A percentile compares a stretch with the other conserved stretches of the same genome.
phyloP scores from a whole-genome alignment of 2,797 vertebrate species.

The Acipenser transmontanus region DNA sequence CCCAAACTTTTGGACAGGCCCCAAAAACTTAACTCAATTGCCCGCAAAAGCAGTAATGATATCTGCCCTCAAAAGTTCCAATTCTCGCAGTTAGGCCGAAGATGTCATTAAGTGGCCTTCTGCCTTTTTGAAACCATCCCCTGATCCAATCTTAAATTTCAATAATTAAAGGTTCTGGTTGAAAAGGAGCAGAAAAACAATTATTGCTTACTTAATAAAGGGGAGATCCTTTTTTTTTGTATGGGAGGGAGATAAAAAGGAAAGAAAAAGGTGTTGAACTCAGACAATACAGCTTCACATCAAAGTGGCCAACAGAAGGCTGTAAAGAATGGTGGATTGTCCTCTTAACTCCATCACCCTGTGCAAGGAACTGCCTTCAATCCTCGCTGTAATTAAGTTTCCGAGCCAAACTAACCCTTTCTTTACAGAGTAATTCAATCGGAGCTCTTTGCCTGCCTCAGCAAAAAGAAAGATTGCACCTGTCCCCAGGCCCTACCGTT shows the following conservation, averaged over 20 bases:
- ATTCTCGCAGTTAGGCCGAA: neutral
- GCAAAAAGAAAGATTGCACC: constrained; percentile 32
- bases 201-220: constrained; percentile 16
- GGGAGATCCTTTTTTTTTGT: constrained; percentile 2
- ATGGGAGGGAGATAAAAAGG: constrained; percentile 23
- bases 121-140: neutral
- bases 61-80: neutral
- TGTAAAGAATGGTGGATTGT: constrained; percentile 29
- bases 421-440: constrained; percentile 41
- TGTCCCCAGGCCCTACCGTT: constrained; percentile 26
- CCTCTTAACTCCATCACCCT: constrained; percentile 31
- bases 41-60: neutral
- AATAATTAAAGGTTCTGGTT: constrained; percentile 50
- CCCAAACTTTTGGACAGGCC: neutral
- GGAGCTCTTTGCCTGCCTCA: constrained; percentile 21
- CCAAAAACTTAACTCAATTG: neutral
- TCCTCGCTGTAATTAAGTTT: constrained; percentile 41
- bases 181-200: constrained; percentile 35
- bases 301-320: constrained; percentile 48
- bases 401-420: constrained; percentile 31
- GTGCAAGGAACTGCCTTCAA: constrained; percentile 31
- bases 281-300: constrained; percentile 37
- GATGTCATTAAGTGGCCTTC: neutral
- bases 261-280: constrained; percentile 41
- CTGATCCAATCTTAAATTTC: constrained; percentile 34